Conservation (phyloP, 2,113 vertebrate genomes). For the Amia ocellicauda region DNA sequence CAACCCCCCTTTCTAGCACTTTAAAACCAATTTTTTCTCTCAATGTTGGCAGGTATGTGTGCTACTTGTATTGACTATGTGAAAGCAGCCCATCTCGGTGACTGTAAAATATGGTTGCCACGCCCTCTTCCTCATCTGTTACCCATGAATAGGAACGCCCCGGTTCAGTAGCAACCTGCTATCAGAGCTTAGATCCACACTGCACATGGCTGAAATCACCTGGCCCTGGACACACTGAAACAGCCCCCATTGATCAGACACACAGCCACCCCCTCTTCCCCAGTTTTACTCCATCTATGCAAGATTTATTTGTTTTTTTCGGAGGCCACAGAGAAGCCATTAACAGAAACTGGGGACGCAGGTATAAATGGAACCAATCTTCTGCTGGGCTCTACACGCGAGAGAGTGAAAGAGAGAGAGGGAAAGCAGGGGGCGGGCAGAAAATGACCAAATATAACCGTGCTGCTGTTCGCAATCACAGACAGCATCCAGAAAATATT, state of each 20-base stretch:
- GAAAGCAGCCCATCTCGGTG: too few relatives aligned
- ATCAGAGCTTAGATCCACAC: too few relatives aligned
- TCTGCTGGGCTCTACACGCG: neutral
- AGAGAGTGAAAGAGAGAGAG: too few relatives aligned
- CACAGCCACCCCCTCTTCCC: constrained; percentile 21
- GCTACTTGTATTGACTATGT: too few relatives aligned
- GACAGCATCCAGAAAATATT: neutral
- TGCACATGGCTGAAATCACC: too few relatives aligned
- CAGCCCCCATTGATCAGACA: constrained; percentile 28
- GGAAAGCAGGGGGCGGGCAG: neutral
- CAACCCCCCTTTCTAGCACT: too few relatives aligned
- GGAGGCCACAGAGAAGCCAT: constrained; percentile 7
- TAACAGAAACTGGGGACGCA: neutral
- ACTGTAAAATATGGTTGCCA: too few relatives aligned
- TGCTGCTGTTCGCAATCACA: neutral
- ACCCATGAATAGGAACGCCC: too few relatives aligned
- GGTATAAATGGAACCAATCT: constrained; percentile 16
- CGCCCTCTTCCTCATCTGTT: too few relatives aligned
- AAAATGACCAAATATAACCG: constrained; percentile 11
- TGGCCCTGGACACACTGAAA: constrained; percentile 15
- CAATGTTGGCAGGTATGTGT: too few relatives aligned
- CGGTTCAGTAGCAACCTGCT: too few relatives aligned
- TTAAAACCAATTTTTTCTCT: too few relatives aligned
- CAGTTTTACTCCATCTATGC: constrained; percentile 15
- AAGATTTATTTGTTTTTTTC: constrained; percentile 20